phyloP scores from a whole-genome alignment of 2,888 invertebrate genomes.

The Arge pagana region DNA sequence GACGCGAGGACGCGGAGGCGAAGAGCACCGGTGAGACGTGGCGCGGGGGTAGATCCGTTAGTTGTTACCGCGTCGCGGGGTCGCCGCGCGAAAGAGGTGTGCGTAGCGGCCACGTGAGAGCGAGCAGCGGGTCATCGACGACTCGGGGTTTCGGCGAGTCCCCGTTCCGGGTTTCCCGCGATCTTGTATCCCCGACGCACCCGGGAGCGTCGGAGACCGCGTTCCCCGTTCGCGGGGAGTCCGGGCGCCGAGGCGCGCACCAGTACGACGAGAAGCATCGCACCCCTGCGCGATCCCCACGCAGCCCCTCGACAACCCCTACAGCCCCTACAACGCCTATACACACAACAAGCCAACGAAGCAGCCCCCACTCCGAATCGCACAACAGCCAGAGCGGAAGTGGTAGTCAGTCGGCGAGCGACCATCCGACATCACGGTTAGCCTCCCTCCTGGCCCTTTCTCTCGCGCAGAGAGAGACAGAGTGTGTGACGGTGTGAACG shows the following conservation, averaged over 20 bases:
- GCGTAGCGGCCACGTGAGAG: constrained; percentile 39
- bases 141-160: too few relatives aligned
- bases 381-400: constrained; percentile 59
- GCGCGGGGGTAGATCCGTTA: too few relatives aligned
- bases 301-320: constrained; percentile 30
- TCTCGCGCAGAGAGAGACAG: constrained; percentile 30
- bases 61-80: neutral
- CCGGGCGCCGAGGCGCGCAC: constrained; percentile 36
- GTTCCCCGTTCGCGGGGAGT: neutral
- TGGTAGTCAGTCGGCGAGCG: constrained; percentile 59
- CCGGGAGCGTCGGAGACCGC: constrained; percentile 26
- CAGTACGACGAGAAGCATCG: constrained; percentile 32
- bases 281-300: constrained; percentile 30
- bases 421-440: constrained; percentile 59
- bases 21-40: neutral
- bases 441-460: constrained; percentile 50
- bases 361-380: constrained; percentile 56
- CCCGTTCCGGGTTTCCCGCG: constrained; percentile 31
- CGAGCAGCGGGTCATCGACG: constrained; percentile 23
- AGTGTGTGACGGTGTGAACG: too few relatives aligned
- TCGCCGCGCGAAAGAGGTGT: constrained; percentile 5
- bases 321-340: constrained; percentile 51
- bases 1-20: neutral
- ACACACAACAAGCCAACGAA: constrained; percentile 58
- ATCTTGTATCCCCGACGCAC: constrained; percentile 28